Base-by-base conservation (phyloP, 37 sponge, comb jelly and placozoan genomes). In the Aplysina aerophoba region DNA sequence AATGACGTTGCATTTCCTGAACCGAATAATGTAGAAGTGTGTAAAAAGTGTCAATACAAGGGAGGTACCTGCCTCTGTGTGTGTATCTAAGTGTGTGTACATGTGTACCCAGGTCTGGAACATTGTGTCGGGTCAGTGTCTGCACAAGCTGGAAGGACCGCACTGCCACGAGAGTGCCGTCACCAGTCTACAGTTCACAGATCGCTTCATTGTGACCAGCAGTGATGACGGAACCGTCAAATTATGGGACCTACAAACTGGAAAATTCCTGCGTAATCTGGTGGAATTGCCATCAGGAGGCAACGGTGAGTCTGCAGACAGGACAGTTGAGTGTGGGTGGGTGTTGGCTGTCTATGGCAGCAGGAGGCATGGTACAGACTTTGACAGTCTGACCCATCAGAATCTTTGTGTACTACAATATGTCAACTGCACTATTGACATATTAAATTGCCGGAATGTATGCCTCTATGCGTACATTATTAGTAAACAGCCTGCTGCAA, bases 181-280 rank as follows among this genome's bases (percentile, higher is more conserved):
- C 28, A 99, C 99, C 19, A 94, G 97, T 80, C 81, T 99, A 28
- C 96, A 97, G 88, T 95, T 99, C 81, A 95, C 92, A 12, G 97
- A 97, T 21, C 92, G 93, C 55, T 99, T 97, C 78, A 92, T 95
- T 36, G 92, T 99, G 59, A 99, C 99, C 27, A 95, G 96, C 79
- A 91, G 92, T 74, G 99, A 99, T 82, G 99, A 99, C 82, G 99
- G 99, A 0, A 99, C 96, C 1, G 99, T 99, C 0, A 99, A 99
- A 73, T 71, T 99, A 37, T 99, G 99, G 99, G 99, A 99, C 80
- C 79, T 99, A 0, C 90, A 89, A 41, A 99, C 99, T 12, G 99
- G 99, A 25, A 93, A 95, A 37, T 99, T 97, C 77, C 61, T 99
- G 0, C 83, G 99, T 75, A 85, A 99, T 77, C 84, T 99, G n/a